phyloP scores from a whole-genome alignment of 2,797 vertebrate species.

The Labeo calbasu region DNA sequence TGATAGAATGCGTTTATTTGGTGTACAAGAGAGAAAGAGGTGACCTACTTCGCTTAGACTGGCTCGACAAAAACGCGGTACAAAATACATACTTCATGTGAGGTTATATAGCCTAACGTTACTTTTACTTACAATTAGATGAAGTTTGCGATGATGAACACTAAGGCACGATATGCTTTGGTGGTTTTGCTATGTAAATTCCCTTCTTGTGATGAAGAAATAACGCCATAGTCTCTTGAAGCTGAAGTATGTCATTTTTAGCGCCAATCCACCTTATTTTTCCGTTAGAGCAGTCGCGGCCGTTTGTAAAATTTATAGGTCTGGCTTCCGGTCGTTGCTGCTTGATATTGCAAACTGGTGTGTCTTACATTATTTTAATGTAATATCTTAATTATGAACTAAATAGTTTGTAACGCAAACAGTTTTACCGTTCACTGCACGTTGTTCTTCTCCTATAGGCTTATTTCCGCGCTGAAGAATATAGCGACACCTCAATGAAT shows the following conservation, averaged over 20 bases:
- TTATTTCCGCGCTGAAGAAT: too few relatives aligned
- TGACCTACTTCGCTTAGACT: constrained; percentile 32
- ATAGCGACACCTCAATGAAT: neutral
- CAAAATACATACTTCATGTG: constrained; percentile 48
- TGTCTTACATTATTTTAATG: too few relatives aligned
- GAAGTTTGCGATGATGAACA: constrained; percentile 43
- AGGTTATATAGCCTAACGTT: neutral
- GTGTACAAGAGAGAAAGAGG: constrained; percentile 61
- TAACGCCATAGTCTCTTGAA: constrained; percentile 26
- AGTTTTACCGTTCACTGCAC: too few relatives aligned
- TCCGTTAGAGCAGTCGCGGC: too few relatives aligned
- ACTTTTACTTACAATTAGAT: constrained; percentile 13
- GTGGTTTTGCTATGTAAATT: constrained; percentile 71
- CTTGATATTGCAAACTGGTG: too few relatives aligned
- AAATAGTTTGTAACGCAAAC: too few relatives aligned
- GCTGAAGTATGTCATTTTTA: neutral
- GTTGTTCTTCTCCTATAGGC: too few relatives aligned
- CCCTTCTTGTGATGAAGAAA: constrained; percentile 69
- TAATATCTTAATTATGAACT: too few relatives aligned
- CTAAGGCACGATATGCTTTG: constrained; percentile 91
- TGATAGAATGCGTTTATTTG: constrained; percentile 70
- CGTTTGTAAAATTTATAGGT: too few relatives aligned
- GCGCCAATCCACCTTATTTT: too few relatives aligned
- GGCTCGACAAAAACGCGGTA: constrained; percentile 49
- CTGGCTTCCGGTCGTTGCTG: too few relatives aligned